Base-by-base conservation (phyloP, 1,140 invertebrate species). In the Tetragonula clypearis region DNA sequence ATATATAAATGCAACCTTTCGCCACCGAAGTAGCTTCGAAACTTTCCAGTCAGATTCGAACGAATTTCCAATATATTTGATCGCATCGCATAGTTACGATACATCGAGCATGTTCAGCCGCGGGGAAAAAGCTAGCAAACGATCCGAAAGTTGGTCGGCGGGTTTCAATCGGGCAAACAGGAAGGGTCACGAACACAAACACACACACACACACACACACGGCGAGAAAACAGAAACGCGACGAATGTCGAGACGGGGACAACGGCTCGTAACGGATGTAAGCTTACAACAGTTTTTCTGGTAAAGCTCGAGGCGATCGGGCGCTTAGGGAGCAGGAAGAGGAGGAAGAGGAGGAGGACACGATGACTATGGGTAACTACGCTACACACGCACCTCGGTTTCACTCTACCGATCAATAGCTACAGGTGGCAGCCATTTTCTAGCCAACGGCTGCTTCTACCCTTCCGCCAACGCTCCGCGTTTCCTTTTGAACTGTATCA, bases 361-460 rank as follows among this genome's bases (percentile, higher is more conserved):
- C 41, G 41, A 80, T 81, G 89, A 90, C 78, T 35, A 79, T 55
- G 30, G 91, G 89, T 93, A 94, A 94, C 92, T 76, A 55, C 56
- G 60, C 72, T 87, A 82, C 76, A 79, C 88, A 77, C 90, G 92
- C 41, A 49, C 41, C 93, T 93, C 89, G 89, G 90, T 89, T 92
- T 94, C 90, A 91, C 88, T 91, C 92, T 93, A 88, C 93, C 94
- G 94, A 95, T 95, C 94, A 95, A 95, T 95, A 95, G 94, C 94
- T 95, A 95, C 94, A 95, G 94, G 94, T 95, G 94, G 94, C 93
- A 95, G 93, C 94, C 94, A 95, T 95, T 95, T 94, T 93, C 94
- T 92, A 94, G 91, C 93, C 90, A 90, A 88, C 86, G 83, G 89
- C 77, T 82, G 81, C 79, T 79, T 78, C 88, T 77, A 80, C 68